phyloP scores from a whole-genome alignment of 2,797 vertebrate species.

The Dromococcyx pavoninus region DNA sequence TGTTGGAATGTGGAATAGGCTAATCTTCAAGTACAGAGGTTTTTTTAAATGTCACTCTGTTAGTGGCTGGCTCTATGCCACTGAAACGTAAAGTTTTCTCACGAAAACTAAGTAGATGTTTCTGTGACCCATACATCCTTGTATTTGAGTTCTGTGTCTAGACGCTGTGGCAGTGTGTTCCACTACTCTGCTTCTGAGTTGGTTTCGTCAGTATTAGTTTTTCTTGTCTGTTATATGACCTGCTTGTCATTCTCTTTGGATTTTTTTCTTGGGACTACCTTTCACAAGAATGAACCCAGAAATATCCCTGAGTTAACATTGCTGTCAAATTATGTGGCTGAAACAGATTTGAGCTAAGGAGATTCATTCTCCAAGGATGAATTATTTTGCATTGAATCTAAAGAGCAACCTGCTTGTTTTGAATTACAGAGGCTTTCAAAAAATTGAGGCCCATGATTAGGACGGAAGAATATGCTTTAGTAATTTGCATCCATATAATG shows the following conservation, averaged over 20 bases:
- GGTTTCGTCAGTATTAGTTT: background rate
- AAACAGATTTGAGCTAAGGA: background rate
- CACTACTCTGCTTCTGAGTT: background rate
- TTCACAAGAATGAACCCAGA: background rate
- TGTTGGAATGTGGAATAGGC: background rate
- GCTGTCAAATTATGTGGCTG: background rate
- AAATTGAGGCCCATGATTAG: background rate
- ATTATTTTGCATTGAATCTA: background rate
- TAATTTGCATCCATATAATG: constrained; percentile 21
- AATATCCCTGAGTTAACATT: constrained; percentile 9
- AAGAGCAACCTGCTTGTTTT: constrained; percentile 5
- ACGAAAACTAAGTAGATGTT: background rate
- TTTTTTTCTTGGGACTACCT: background rate
- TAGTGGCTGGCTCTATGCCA: background rate
- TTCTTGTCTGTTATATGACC: background rate
- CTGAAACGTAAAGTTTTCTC: background rate
- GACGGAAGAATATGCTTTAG: background rate
- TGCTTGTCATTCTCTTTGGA: background rate
- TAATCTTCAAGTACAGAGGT: background rate
- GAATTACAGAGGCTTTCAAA: constrained; percentile 10
- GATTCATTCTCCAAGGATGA: background rate
- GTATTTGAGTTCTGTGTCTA: background rate
- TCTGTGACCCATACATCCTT: too few species aligned
- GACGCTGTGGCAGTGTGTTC: background rate
- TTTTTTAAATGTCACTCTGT: background rate